phyloP scores from a whole-genome alignment of 1,140 invertebrate genomes.

The Adoxophyes honmai region DNA sequence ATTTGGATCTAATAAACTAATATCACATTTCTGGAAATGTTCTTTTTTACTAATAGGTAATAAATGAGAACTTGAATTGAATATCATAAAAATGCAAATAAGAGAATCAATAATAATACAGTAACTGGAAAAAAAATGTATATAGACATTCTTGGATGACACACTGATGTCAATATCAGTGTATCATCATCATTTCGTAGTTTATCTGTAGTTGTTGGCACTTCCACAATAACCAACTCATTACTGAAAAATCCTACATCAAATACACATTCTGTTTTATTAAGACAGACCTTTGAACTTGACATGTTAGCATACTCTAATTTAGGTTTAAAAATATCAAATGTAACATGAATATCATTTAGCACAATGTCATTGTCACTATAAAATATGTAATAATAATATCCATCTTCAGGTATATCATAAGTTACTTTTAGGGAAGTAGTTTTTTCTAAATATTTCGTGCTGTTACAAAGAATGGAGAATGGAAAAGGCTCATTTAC shows the following conservation, averaged over 20 bases:
- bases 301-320: constrained; percentile 86
- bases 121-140: constrained; percentile 88
- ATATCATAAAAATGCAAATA: constrained; percentile 86
- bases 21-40: constrained; percentile 67
- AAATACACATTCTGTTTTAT: constrained; percentile 86
- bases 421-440: constrained; percentile 81
- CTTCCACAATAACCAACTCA: constrained; percentile 88
- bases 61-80: constrained; percentile 48
- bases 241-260: constrained; percentile 82
- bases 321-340: constrained; percentile 90
- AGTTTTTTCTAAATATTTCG: constrained; percentile 81
- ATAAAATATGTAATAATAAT: constrained; percentile 93
- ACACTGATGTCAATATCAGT: constrained; percentile 83
- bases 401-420: constrained; percentile 84
- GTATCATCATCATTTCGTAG: constrained; percentile 85
- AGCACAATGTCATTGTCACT: constrained; percentile 88
- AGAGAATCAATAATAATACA: constrained; percentile 84
- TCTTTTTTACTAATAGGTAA: constrained; percentile 51
- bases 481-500: constrained; percentile 83
- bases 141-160: constrained; percentile 85
- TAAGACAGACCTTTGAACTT: constrained; percentile 82
- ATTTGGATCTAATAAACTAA: constrained; percentile 53
- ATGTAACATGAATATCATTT: constrained; percentile 89
- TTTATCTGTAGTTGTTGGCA: constrained; percentile 87
- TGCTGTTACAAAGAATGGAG: constrained; percentile 81